Evolutionary conservation across 2,113 vertebrate species (phyloP), one percentile per base, ranked within the genome.

Genomic region (Alethe castanea): DNA sequence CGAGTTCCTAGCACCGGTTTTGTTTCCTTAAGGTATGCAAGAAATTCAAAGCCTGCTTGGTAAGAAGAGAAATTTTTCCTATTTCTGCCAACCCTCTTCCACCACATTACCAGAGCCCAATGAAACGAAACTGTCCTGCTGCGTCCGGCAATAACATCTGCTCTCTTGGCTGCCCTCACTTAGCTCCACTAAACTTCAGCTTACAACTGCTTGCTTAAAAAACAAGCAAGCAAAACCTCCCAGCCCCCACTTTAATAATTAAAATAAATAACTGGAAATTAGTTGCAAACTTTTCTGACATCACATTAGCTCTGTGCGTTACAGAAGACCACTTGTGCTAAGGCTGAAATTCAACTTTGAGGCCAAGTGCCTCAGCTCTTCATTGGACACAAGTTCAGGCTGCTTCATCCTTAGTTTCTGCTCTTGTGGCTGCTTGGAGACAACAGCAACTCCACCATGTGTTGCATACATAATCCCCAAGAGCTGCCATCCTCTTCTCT

Each of bases 241-340:
- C 38, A 50, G 53, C 23, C 35, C 31, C 7, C 31, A 25, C 59
- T 90, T 61, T 56, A 78, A 73, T 78, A 40, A 91, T 84, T 47
- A 67, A 94, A 96, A 91, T 38, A 92, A 93, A 70, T 88, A 96
- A 52, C 44, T 73, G 19, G 38, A 56, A 83, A 54, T 38, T 23
- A 88, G 65, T 31, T 38, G 44, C 80, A 92, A 95, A 42, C 47
- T 95, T 70, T 35, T 54, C 76, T 93, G 76, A 88, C 67, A 77
- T 77, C 67, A 38, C 1, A 0, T 57, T 80, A 77, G 33, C 0
- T 0, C n/a, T 54, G 59, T 19, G 45, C 1, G 0, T 62, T 72
- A 81, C 72, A 73, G 86, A 20, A 92, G 44, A 42, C 65, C 77
- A 26, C 56, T 88, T 45, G 80, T 1, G 12, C 36, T 66, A 47